These are phyloP conservation scores for Misgurnus anguillicaudatus DNA, from an alignment of 2,113 vertebrate species.

Conservation along the genomic window DNA sequence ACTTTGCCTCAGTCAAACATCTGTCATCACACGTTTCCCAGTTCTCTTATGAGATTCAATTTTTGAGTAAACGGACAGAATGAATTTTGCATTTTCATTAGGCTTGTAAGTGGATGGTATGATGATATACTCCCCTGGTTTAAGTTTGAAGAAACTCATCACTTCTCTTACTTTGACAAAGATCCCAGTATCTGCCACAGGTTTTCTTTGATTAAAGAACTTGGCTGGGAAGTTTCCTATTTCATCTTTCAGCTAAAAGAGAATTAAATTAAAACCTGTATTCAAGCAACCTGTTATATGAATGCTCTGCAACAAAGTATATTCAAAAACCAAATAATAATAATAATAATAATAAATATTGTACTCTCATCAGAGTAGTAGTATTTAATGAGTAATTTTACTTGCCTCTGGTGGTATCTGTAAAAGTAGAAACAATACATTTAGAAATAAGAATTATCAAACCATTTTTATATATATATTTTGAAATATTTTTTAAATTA, in stretches of 20 bases:
- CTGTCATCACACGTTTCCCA: not conserved
- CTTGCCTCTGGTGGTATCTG: conserved; percentile 69
- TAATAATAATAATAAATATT: not conserved
- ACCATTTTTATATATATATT: no score
- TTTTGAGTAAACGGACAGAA: conserved; percentile 37
- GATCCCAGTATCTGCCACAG: conserved; percentile 3
- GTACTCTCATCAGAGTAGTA: not conserved
- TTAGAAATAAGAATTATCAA: not conserved
- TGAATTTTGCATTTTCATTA: conserved; percentile 38
- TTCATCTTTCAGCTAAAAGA: conserved; percentile 30
- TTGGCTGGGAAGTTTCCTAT: conserved; percentile 25
- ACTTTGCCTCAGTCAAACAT: no score
- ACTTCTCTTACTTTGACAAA: conserved; percentile 22
- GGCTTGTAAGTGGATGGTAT: conserved; percentile 48
- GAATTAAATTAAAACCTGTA: not conserved
- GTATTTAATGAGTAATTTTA: not conserved
- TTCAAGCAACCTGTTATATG: not conserved
- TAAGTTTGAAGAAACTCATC: conserved; percentile 46
- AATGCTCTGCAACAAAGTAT: not conserved
- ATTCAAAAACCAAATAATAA: not conserved
- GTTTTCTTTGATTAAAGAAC: conserved; percentile 21
- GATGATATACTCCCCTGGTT: conserved; percentile 49
- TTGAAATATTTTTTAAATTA: no score
- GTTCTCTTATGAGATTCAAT: not conserved
- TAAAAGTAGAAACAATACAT: conserved; percentile 25